Evolutionary conservation across 2,888 invertebrate species (phyloP).

Genomic region (Cancer borealis): DNA sequence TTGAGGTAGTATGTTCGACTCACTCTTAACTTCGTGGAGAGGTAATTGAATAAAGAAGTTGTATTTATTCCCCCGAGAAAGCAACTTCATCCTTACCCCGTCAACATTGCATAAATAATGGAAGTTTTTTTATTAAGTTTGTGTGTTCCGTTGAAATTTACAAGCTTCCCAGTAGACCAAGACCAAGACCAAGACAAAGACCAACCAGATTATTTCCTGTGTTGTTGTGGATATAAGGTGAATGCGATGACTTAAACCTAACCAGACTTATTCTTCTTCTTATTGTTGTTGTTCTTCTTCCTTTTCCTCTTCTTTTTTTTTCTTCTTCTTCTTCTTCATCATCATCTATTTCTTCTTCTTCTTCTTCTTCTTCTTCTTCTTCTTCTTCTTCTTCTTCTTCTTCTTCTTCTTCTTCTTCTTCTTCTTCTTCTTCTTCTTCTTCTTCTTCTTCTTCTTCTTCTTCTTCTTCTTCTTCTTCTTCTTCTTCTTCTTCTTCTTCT

Average conservation of each 20-base stretch:
- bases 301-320: not conserved
- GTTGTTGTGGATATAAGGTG: not conserved
- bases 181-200: no score
- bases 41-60: not conserved
- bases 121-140: not conserved
- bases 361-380: no score
- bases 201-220: not conserved
- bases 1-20: not conserved
- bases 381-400: no score
- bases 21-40: not conserved
- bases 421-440: not conserved
- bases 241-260: not conserved
- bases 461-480: no score
- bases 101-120: not conserved
- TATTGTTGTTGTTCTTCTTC: no score
- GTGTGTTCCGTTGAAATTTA: not conserved
- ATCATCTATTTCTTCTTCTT: no score
- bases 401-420: not conserved
- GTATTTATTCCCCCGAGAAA: not conserved
- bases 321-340: not conserved
- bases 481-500: no score
- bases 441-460: no score
- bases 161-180: not conserved
- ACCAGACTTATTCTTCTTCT: no score
- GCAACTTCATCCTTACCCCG: not conserved